These are phyloP conservation scores for Cryptops parisi DNA, from an alignment of 2,888 invertebrate genomes.

Conservation along the genomic window DNA sequence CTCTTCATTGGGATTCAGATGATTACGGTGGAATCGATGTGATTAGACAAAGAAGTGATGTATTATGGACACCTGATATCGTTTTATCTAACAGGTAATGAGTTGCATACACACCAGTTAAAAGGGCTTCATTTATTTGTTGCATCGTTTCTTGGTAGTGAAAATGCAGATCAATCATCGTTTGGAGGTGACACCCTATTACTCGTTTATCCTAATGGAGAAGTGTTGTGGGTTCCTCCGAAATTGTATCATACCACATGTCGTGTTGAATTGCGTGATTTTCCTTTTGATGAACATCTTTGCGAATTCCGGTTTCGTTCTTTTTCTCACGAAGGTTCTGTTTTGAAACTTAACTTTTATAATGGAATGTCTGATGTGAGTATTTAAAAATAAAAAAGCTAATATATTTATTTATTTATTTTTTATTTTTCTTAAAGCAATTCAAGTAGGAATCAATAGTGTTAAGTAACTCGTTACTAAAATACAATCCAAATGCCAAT, in stretches of 20 bases:
- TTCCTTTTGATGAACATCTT: conserved; percentile 6
- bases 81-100: neutral
- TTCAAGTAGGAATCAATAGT: too few relatives aligned
- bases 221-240: conserved; percentile 5
- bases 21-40: conserved; percentile 1
- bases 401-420: too few relatives aligned
- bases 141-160: neutral
- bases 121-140: neutral
- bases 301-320: neutral
- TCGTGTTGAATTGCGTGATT: neutral
- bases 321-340: neutral
- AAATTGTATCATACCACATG: neutral
- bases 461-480: too few relatives aligned
- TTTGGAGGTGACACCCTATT: neutral
- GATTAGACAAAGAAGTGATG: neutral
- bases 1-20: conserved; percentile 4
- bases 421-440: too few relatives aligned
- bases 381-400: too few relatives aligned
- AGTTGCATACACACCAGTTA: too few relatives aligned
- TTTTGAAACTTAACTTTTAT: neutral
- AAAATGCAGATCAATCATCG: neutral
- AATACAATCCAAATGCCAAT: too few relatives aligned
- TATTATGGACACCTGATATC: conserved; percentile 2
- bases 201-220: conserved; percentile 6
- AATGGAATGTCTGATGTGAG: too few relatives aligned